Evolutionary conservation across 2,113 vertebrate genomes (phyloP), one percentile per base, ranked within the genome.

Genomic region (Rhinichthys klamathensis): DNA sequence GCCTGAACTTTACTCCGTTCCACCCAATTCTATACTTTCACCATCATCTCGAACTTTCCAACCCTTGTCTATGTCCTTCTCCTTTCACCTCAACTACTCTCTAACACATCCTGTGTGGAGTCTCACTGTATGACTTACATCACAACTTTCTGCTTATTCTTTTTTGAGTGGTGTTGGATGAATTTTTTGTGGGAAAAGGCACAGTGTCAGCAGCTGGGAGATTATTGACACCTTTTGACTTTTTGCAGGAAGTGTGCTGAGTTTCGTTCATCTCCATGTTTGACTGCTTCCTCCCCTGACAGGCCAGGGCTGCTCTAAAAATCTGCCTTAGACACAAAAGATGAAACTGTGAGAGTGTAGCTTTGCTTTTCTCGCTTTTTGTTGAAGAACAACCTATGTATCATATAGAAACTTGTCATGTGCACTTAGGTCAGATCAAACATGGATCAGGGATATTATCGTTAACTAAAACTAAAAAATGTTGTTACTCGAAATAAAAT

Each of bases 171-270:
- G 25, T 84, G 80, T 88, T 88, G 87, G 84, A 60, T 74, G 88
- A 86, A 75, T 86, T 82, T 87, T 78, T 56, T 56, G 4, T 25
- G 13, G 38, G 56, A 81, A 49, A 80, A 89, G 90, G 51, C 72
- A 2, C 58, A 4, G 67, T 70, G 90, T 95, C 92, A 93, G 91
- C 94, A 93, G 88, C 85, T 74, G 81, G 73, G 78, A 91, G 90
- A 91, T 87, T 92, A 91, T 85, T 88, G 91, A 94, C 90, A 92
- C 88, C 51, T 86, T 23, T 87, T 67, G 61, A 72, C 38, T 61
- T 35, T 85, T 27, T 78, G 85, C 56, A 49, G 78, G 23, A 82
- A 56, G 35, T 49, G 35, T 82, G 58, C 13, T n/a, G n/a, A 51
- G 38, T 49, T 56, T 74, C n/a, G 11, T 61, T 61, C 61, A 44